Percentiles rank a stretch among this genome's conserved stretches.
Conservation (phyloP, 2,113 vertebrate species). For the Cyanistes caeruleus region DNA sequence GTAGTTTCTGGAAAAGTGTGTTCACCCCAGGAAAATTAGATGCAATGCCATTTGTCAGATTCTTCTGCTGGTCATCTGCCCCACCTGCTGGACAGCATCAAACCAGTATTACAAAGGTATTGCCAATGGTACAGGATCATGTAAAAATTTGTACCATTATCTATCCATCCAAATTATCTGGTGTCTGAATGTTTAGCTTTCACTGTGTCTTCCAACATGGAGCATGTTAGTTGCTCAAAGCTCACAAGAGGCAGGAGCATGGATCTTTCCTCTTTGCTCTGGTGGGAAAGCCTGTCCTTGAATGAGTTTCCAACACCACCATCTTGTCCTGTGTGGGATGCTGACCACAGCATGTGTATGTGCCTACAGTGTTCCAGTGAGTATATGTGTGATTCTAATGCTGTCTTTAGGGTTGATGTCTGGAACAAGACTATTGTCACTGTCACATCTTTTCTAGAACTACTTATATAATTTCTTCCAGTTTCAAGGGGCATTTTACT, state of each 20-base stretch:
- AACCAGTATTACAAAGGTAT: background rate
- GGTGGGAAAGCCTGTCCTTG: background rate
- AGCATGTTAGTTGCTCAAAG: background rate
- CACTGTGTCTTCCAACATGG: background rate
- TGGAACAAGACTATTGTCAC: background rate
- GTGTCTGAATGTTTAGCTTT: background rate
- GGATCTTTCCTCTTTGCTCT: background rate
- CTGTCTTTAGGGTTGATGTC: background rate
- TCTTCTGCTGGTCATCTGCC: background rate
- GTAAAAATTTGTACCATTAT: background rate
- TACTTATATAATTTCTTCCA: background rate
- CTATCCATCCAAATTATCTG: background rate
- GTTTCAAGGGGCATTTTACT: background rate
- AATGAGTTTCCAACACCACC: rapidly evolving
- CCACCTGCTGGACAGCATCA: background rate
- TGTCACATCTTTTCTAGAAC: background rate
- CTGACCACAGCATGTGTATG: background rate
- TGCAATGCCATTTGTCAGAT: background rate
- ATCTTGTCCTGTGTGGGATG: background rate
- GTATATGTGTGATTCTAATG: background rate
- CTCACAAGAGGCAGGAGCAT: background rate
- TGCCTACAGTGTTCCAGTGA: background rate
- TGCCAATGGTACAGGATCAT: background rate
- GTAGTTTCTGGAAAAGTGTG: rapidly evolving
- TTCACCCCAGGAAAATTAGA: background rate